Evolutionary conservation across 2,888 invertebrate species (phyloP).

Genomic region (Xestia ashworthii): DNA sequence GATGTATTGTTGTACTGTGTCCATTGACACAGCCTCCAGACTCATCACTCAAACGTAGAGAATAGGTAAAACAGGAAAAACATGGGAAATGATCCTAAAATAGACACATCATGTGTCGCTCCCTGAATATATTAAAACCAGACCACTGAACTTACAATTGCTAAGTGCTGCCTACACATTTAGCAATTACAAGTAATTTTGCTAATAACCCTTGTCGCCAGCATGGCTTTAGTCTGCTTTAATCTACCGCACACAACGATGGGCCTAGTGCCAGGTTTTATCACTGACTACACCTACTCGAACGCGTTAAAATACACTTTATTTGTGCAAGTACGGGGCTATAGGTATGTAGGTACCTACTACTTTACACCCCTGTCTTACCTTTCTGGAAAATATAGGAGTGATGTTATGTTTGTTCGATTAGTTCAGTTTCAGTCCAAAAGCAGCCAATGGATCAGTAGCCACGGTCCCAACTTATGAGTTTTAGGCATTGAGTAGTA

Average conservation of each 20-base stretch:
- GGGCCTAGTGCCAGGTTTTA: not conserved
- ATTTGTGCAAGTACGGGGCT: no score
- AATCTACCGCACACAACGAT: conserved; percentile 23
- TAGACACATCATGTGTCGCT: conserved; percentile 33
- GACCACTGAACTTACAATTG: conserved; percentile 39
- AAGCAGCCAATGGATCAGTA: no score
- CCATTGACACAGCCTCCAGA: conserved; percentile 7
- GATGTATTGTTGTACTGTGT: not conserved
- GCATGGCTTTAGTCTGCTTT: conserved; percentile 1
- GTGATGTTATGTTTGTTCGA: no score
- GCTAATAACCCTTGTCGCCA: conserved; percentile 38
- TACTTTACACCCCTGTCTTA: no score
- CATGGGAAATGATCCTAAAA: conserved; percentile 36
- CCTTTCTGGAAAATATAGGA: no score
- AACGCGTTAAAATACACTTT: no score
- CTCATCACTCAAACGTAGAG: conserved; percentile 12
- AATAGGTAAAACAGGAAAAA: conserved; percentile 29
- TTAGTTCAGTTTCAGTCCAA: no score
- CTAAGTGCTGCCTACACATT: conserved; percentile 46
- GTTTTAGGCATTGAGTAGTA: no score
- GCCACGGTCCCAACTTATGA: no score
- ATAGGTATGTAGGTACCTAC: no score
- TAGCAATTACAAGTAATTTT: conserved; percentile 55
- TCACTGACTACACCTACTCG: no score
- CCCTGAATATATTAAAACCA: conserved; percentile 42